Conservation (phyloP, 2,113 vertebrate genomes). For the Psittacara wagleri region DNA sequence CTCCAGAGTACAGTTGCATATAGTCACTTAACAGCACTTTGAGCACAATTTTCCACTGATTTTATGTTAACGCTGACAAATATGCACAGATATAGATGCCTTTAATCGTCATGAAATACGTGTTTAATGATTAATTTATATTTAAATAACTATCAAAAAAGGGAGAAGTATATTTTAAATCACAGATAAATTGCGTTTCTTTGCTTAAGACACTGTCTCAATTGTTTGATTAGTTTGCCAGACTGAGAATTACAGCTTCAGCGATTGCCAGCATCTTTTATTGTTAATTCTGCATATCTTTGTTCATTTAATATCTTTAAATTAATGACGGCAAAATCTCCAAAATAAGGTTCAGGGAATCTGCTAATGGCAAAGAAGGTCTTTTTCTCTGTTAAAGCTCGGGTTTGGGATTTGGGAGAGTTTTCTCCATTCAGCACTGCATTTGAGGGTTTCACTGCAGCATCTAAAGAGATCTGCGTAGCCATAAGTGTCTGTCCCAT, state of each 20-base stretch:
- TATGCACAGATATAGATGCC: not conserved
- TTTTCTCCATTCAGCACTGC: not conserved
- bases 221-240: not conserved
- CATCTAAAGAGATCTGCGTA: not conserved
- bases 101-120: not conserved
- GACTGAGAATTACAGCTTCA: not conserved
- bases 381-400: not conserved
- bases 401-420: not conserved
- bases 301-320: not conserved
- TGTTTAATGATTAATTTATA: not conserved
- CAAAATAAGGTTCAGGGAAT: not conserved
- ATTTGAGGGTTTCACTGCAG: not conserved
- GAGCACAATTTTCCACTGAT: not conserved
- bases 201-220: not conserved
- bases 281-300: not conserved
- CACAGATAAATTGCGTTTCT: not conserved
- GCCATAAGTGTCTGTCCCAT: accelerated
- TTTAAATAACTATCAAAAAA: not conserved
- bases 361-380: not conserved
- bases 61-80: not conserved
- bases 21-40: not conserved
- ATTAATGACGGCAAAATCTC: not conserved
- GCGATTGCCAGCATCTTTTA: not conserved
- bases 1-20: not conserved
- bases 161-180: not conserved